Evolutionary conservation across 2,113 vertebrate species (phyloP).

Genomic region (Coturnix japonica): DNA sequence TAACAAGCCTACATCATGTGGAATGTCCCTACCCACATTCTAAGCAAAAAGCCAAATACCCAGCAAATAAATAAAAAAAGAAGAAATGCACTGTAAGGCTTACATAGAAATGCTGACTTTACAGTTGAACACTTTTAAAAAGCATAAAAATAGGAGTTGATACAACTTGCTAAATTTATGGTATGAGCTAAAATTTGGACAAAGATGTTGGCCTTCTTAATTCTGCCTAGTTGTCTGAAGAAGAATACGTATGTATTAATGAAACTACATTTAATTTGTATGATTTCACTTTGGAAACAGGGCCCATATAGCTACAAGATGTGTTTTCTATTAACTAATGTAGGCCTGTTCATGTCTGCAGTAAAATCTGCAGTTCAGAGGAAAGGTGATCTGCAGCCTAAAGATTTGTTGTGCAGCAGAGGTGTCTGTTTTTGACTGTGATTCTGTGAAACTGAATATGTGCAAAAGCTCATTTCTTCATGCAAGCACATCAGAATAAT

Average conservation of each 20-base stretch:
- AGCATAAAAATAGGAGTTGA: background rate
- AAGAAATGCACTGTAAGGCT: background rate
- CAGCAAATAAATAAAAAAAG: background rate
- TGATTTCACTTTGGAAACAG: background rate
- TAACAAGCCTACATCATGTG: background rate
- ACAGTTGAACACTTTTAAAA: background rate
- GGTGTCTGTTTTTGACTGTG: background rate
- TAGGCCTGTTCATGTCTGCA: background rate
- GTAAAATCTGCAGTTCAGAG: background rate
- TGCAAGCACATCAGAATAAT: rapidly evolving
- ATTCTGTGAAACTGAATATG: background rate
- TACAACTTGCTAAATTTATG: background rate
- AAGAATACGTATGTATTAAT: background rate
- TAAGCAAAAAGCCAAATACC: background rate
- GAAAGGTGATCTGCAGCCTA: background rate
- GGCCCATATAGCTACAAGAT: background rate
- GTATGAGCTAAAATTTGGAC: background rate
- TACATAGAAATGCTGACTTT: background rate
- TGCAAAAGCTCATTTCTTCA: background rate
- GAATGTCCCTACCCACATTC: background rate
- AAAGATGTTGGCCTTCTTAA: background rate
- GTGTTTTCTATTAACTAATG: background rate
- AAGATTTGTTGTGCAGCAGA: background rate
- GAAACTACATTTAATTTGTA: background rate
- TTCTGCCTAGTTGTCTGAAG: background rate